Evolutionary conservation across 1,140 invertebrate genomes (phyloP).

Genomic region (Adelges cooleyi): DNA sequence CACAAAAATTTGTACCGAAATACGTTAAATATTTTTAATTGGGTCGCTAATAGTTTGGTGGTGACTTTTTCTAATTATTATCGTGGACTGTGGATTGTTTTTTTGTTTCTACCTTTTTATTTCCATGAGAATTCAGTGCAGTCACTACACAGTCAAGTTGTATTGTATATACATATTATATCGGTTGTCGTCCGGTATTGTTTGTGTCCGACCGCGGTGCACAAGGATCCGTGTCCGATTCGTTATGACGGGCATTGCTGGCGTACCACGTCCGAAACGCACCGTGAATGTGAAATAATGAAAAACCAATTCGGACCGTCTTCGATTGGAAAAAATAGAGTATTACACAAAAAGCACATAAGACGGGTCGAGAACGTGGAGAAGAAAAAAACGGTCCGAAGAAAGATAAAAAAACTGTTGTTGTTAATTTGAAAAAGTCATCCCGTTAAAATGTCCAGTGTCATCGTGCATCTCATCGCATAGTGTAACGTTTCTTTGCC

Average conservation of each 20-base stretch:
- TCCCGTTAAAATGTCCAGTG: conserved; percentile 19
- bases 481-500: too few relatives aligned
- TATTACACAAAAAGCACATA: too few relatives aligned
- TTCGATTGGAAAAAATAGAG: too few relatives aligned
- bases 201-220: background rate
- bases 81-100: background rate
- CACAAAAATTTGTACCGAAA: background rate
- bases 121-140: conserved; percentile 5
- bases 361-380: background rate
- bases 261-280: background rate
- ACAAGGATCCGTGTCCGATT: conserved; percentile 15
- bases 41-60: background rate
- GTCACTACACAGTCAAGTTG: too few relatives aligned
- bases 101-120: too few relatives aligned
- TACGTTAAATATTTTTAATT: background rate
- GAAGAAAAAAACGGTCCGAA: background rate
- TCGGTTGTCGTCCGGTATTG: conserved; percentile 5
- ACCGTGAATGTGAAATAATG: conserved; percentile 11
- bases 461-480: background rate
- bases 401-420: background rate
- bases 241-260: background rate
- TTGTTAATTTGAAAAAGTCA: conserved; percentile 10
- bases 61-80: background rate
- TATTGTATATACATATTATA: too few relatives aligned
- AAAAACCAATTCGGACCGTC: too few relatives aligned